Evolutionary conservation across 2,113 vertebrate species (phyloP).

Genomic region (Vidua chalybeata): DNA sequence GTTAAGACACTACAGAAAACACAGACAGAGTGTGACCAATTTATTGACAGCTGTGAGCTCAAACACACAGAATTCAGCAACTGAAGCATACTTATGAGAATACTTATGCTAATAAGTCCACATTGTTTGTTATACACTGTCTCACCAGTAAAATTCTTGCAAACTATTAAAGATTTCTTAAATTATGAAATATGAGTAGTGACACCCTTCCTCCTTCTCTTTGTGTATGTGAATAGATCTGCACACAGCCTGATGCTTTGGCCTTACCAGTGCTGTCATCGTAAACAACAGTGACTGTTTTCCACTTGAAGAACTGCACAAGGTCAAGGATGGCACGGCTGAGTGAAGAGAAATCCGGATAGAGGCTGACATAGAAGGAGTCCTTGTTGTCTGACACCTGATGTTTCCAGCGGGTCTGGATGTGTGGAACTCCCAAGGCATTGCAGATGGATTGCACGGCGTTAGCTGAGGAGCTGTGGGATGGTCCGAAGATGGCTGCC

Average conservation of each 20-base stretch:
- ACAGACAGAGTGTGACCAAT: background rate
- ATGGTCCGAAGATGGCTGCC: slow-evolving; percentile 97
- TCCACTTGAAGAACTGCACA: slow-evolving; percentile 99
- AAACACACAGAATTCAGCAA: background rate
- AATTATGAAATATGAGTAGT: background rate
- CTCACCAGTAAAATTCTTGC: background rate
- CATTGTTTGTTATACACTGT: background rate
- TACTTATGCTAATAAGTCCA: background rate
- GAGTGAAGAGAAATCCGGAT: slow-evolving; percentile 97
- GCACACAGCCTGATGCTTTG: background rate
- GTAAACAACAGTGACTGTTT: slow-evolving; percentile 97
- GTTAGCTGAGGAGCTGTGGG: slow-evolving; percentile 98
- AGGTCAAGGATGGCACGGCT: slow-evolving; percentile 97
- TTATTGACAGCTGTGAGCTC: background rate
- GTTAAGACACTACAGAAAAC: background rate
- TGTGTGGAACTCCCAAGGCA: slow-evolving; percentile 95
- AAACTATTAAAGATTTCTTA: background rate
- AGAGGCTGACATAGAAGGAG: slow-evolving; percentile 96
- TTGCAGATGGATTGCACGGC: slow-evolving; percentile 99
- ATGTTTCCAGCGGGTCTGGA: slow-evolving; percentile 99
- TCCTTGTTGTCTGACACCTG: slow-evolving; percentile 98
- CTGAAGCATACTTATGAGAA: background rate
- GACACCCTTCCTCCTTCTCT: background rate
- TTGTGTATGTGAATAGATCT: background rate
- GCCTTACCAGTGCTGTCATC: slow-evolving; percentile 98